Evolutionary conservation across 1,140 invertebrate species (phyloP), one percentile per base, ranked within the genome.

Genomic region (Papilio polyxenes): DNA sequence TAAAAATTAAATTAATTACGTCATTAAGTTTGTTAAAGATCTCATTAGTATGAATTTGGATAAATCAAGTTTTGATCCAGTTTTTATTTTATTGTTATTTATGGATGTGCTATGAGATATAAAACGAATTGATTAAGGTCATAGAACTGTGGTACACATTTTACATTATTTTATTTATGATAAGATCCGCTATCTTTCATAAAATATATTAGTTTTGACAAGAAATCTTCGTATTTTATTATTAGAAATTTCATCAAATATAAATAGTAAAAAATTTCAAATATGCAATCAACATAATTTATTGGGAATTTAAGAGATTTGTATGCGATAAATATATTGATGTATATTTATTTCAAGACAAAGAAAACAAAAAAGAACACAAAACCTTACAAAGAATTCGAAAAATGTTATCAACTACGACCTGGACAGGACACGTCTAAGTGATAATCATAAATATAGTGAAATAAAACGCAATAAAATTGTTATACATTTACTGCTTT

Each of bases 211-310:
- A 15, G 72, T 20, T 48, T 75, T 48, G 72, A 75, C 37, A 44
- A 3, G 40, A 3, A 13, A 48, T 48, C 15, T 15, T 75, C 17
- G 10, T 75, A 75, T n/a, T 48, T 48, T 9, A 75, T 75, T 3
- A 75, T 44, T 40, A 44, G 31, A 74, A 37, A 74, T 48, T n/a
- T 75, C 17, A 75, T 62, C 17, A 62, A 62, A 20, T 20, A 62
- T 62, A 62, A 62, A 62, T 62, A 62, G 2, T 59, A 65, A 69
- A 37, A 40, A 69, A 31, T 31, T 31, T 31, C 23, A 31, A 69
- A 37, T 11, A 13, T 86, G 79, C 82, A 85, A 1, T 82, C 82
- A 53, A 80, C 82, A 62, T 37, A 69, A 69, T 69, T 69, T 69
- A 69, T 31, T 69, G 23, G 23, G 37, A 23, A 69, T 69, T 69